Conservation (phyloP, 2,113 vertebrate genomes). For the Eublepharis macularius region DNA sequence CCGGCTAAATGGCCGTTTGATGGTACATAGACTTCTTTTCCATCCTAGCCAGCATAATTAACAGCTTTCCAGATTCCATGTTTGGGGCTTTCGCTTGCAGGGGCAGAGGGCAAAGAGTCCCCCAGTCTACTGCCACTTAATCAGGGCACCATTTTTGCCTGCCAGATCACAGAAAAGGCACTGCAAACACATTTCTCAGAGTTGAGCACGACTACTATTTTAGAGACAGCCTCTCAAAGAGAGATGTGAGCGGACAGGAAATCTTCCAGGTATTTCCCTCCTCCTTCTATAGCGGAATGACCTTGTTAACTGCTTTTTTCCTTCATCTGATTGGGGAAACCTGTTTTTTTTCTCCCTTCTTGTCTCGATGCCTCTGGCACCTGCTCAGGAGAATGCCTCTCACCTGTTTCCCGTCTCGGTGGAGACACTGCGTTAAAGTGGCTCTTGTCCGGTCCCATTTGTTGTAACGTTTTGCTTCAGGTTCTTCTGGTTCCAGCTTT, state of each 20-base stretch:
- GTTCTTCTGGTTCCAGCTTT: background rate
- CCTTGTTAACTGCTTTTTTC: background rate
- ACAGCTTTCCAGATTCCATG: background rate
- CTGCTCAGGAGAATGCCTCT: background rate
- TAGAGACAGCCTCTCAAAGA: background rate
- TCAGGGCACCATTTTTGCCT: background rate
- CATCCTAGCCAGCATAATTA: background rate
- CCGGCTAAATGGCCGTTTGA: background rate
- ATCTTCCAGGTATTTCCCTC: too few relatives aligned
- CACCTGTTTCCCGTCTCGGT: background rate
- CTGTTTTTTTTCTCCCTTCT: background rate
- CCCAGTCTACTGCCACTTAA: background rate
- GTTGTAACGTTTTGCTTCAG: background rate
- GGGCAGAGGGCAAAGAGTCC: background rate
- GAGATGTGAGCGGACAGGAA: background rate
- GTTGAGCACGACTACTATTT: background rate
- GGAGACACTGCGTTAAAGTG: too few relatives aligned
- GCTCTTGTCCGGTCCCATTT: background rate
- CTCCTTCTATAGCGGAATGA: background rate
- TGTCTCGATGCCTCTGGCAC: background rate
- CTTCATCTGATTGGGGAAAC: background rate
- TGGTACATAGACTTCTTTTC: background rate
- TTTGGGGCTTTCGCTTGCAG: background rate
- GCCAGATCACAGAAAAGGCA: background rate
- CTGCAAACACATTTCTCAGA: background rate